These are phyloP conservation scores for Medauroidea extradentata DNA, from an alignment of 1,140 invertebrate genomes.

Conservation along the genomic window DNA sequence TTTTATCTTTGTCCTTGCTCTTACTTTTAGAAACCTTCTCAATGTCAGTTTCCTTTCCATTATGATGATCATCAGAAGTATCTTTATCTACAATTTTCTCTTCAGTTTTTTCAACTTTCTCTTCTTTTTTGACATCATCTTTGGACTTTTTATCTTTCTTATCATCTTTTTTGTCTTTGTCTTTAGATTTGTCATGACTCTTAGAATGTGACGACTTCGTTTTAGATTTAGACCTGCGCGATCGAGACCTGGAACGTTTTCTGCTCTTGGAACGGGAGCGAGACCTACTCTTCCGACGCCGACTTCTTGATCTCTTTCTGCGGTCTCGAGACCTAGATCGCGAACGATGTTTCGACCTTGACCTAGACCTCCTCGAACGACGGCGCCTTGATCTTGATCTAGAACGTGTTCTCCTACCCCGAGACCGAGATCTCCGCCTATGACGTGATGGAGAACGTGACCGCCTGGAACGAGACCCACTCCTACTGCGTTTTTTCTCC, in stretches of 20 bases:
- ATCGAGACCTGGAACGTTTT: constrained; percentile 47
- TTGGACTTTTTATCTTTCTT: constrained; percentile 23
- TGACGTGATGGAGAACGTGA: constrained; percentile 50
- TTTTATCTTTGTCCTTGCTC: constrained; percentile 15
- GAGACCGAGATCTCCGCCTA: constrained; percentile 54
- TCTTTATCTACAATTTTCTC: constrained; percentile 21
- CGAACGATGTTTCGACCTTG: constrained; percentile 41
- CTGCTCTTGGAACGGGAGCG: constrained; percentile 42
- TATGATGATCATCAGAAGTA: constrained; percentile 13
- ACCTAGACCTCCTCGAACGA: constrained; percentile 34
- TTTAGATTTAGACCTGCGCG: constrained; percentile 43
- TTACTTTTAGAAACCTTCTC: constrained; percentile 17
- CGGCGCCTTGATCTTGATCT: constrained; percentile 45
- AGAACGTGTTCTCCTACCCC: constrained; percentile 59
- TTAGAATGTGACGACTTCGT: constrained; percentile 39
- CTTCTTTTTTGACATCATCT: constrained; percentile 14
- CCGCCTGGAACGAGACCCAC: constrained; percentile 38
- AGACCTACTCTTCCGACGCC: constrained; percentile 38
- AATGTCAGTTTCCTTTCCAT: constrained; percentile 1
- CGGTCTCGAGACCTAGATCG: constrained; percentile 38
- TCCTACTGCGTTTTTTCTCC: constrained; percentile 60
- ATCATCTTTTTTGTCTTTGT: constrained; percentile 33
- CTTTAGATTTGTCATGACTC: constrained; percentile 38
- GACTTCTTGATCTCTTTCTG: constrained; percentile 41
- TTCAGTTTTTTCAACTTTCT: constrained; percentile 19